Evolutionary conservation across 2,113 vertebrate species (phyloP), one percentile per base, ranked within the genome.

Genomic region (Dendrocopos noguchii): DNA sequence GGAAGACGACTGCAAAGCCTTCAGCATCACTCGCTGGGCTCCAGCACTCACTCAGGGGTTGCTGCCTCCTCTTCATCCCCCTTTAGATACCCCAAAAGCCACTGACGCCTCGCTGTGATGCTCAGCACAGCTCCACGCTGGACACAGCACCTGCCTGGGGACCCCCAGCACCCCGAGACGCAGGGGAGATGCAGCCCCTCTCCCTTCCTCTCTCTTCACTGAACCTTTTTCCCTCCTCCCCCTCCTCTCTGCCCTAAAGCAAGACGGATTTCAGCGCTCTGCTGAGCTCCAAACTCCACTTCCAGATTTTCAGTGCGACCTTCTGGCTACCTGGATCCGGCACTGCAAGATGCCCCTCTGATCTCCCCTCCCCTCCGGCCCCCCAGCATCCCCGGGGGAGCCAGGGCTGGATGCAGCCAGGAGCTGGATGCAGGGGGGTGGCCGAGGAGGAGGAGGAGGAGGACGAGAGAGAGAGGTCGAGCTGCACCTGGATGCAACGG

Each of bases 301-400:
- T 96, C 96, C 96, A 96, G 93, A 78, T 96, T 96, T 96, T 96
- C 95, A 93, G 80, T 78, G 70, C 80, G 95, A 96, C 96, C 94
- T 94, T 94, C 92, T 93, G 88, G 94, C 95, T 96, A 96, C 96
- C 96, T 96, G 96, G 96, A 94, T 93, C 93, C 80, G 1, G 86
- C 93, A 64, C 65, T 90, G 94, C 95, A 92, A 94, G 96, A 95
- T 96, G 96, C 96, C 96, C 95, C 90, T 96, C 85, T 93, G 94
- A 94, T 96, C 90, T 83, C 94, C 94, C 91, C 94, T 88, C 94
- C 91, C 87, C 90, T 94, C 92, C 57, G 56, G 81, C 80, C 91
- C 79, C 88, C 92, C 90, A 82, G 85, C 72, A 89, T 82, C 95
- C 93, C 91, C 68, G 55, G 68, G 95, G 95, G 88, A 91, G 81